Evolutionary conservation across 2,888 invertebrate species (phyloP).

Genomic region (Merodon equestris): DNA sequence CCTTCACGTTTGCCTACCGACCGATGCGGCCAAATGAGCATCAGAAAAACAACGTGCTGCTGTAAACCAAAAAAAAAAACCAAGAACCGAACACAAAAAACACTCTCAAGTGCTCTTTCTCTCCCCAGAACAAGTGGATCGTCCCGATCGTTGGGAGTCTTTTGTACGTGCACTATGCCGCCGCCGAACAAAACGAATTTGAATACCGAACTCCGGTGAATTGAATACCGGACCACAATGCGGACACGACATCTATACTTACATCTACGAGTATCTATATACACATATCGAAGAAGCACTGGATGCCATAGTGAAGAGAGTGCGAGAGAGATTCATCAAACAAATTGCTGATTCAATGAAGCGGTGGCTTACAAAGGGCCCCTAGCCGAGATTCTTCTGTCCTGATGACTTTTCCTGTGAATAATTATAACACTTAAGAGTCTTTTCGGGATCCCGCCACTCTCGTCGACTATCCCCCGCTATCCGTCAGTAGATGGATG

Average conservation of each 20-base stretch:
- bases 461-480: slow-evolving; percentile 13
- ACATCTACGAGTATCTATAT: too few species aligned
- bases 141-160: slow-evolving; percentile 57
- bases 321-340: slow-evolving; percentile 58
- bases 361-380: slow-evolving; percentile 61
- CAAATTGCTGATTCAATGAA: slow-evolving; percentile 63
- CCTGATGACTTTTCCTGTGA: slow-evolving; percentile 67
- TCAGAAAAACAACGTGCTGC: slow-evolving; percentile 11
- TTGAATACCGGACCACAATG: slow-evolving; percentile 46
- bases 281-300: neutral
- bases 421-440: slow-evolving; percentile 68
- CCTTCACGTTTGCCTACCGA: slow-evolving; percentile 40
- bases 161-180: slow-evolving; percentile 67
- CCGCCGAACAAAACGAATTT: slow-evolving; percentile 63
- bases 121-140: slow-evolving; percentile 61
- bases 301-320: slow-evolving; percentile 2
- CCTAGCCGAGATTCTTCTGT: slow-evolving; percentile 36
- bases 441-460: slow-evolving; percentile 48
- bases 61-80: slow-evolving; percentile 10
- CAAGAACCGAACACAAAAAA: slow-evolving; percentile 43
- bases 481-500: slow-evolving; percentile 12
- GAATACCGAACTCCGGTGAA: slow-evolving; percentile 49
- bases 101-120: slow-evolving; percentile 52
- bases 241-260: slow-evolving; percentile 13
- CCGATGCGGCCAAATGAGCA: slow-evolving; percentile 56